Percentiles rank a stretch among this genome's conserved stretches.
Evolutionary conservation across 2,888 invertebrate genomes (phyloP).

Genomic region (Abrostola tripartita): DNA sequence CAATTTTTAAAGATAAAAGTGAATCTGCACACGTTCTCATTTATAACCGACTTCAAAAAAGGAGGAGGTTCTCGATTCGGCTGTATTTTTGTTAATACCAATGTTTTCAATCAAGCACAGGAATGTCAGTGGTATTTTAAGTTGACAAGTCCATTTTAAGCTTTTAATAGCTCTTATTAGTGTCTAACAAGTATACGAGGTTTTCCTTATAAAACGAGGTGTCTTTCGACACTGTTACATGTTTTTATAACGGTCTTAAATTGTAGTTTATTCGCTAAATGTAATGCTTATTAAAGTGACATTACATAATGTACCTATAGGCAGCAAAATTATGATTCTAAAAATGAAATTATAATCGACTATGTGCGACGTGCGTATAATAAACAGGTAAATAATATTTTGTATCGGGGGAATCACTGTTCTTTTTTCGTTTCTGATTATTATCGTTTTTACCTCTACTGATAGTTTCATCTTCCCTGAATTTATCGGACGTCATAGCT

Average conservation of each 20-base stretch:
- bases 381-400: no score
- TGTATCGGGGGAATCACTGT: no score
- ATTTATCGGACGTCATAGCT: no score
- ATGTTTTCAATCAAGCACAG: conserved; percentile 1
- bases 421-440: no score
- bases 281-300: not conserved
- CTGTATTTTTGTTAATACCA: no score
- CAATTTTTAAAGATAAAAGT: conserved; percentile 4
- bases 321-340: not conserved
- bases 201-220: conserved; percentile 12
- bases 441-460: no score
- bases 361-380: no score
- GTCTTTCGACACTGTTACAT: conserved; percentile 17
- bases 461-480: no score
- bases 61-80: no score
- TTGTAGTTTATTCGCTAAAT: not conserved
- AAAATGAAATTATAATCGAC: not conserved
- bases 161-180: conserved; percentile 37
- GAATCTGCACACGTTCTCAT: conserved; percentile 1
- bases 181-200: conserved; percentile 30
- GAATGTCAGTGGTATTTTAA: conserved; percentile 12
- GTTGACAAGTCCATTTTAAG: conserved; percentile 21
- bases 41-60: no score
- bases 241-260: conserved; percentile 12
- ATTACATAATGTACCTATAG: not conserved